A percentile compares a stretch with the other conserved stretches of the same genome.
phyloP scores from a whole-genome alignment of 2,113 vertebrate species.

The Saimiri boliviensis region DNA sequence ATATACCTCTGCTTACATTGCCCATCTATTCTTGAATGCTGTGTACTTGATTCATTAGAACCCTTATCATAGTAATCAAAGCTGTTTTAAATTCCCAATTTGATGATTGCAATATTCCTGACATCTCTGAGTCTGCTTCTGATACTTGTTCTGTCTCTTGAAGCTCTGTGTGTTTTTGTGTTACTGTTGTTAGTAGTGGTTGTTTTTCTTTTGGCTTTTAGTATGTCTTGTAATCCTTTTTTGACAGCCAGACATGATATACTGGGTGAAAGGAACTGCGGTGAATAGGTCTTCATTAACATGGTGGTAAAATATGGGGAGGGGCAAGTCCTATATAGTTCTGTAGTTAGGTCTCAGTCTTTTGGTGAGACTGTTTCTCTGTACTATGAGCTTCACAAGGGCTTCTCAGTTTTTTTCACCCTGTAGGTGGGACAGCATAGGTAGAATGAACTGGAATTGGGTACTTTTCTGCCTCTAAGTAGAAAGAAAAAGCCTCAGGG shows the following conservation, averaged over 20 bases:
- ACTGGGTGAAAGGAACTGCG: not conserved
- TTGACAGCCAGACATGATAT: not conserved
- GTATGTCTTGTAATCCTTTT: not conserved
- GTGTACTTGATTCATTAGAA: not conserved
- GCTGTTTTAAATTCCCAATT: not conserved
- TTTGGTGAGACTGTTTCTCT: not conserved
- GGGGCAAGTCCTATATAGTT: not conserved
- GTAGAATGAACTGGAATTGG: not conserved
- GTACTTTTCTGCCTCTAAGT: not conserved
- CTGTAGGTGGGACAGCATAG: not conserved
- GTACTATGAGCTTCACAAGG: not conserved
- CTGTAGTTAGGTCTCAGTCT: not conserved
- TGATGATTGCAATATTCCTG: not conserved
- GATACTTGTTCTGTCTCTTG: not conserved
- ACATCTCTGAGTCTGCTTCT: not conserved
- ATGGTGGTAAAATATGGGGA: not conserved
- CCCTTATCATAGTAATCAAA: not conserved
- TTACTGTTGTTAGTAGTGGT: not conserved
- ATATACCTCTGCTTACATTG: not conserved
- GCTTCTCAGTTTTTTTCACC: not conserved
- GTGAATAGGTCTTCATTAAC: not conserved
- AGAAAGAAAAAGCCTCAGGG: not conserved
- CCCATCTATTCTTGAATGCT: not conserved
- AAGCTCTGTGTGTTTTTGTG: not conserved
- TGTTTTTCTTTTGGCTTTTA: not conserved